Evolutionary conservation across 1,140 invertebrate genomes (phyloP).

Genomic region (Saccostrea echinata): DNA sequence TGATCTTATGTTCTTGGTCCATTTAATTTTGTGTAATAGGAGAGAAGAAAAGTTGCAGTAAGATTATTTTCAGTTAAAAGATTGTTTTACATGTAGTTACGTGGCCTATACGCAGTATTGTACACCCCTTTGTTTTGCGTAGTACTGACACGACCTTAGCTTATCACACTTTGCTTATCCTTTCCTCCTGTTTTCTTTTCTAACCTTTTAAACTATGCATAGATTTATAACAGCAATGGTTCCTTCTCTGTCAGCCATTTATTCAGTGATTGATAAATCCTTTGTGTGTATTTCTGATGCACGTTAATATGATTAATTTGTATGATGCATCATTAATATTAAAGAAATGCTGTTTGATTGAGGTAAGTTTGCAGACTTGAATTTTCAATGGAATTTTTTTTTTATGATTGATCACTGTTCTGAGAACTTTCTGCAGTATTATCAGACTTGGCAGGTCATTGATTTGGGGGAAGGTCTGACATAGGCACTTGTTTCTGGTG

Average conservation of each 20-base stretch:
- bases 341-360: neutral
- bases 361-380: neutral
- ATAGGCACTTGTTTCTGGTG: no score
- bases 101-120: conserved; percentile 8
- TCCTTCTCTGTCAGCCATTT: neutral
- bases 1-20: conserved; percentile 5
- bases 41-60: conserved; percentile 9
- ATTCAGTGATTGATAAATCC: neutral
- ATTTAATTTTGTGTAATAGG: conserved; percentile 30
- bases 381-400: neutral
- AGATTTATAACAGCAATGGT: neutral
- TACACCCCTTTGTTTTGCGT: conserved; percentile 5
- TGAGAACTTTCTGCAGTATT: no score
- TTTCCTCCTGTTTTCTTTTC: neutral
- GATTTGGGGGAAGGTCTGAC: no score
- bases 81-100: conserved; percentile 18
- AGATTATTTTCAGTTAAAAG: conserved; percentile 3
- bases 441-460: no score
- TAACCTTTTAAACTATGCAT: neutral
- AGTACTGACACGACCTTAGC: conserved; percentile 19
- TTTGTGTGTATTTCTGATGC: conserved; percentile 11
- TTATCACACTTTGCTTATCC: conserved; percentile 8
- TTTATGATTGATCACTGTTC: no score
- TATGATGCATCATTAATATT: neutral
- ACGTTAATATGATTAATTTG: neutral